A percentile compares a stretch with the other conserved stretches of the same genome.
Conservation (phyloP, 2,888 invertebrate species). For the Spilosoma lubricipeda region DNA sequence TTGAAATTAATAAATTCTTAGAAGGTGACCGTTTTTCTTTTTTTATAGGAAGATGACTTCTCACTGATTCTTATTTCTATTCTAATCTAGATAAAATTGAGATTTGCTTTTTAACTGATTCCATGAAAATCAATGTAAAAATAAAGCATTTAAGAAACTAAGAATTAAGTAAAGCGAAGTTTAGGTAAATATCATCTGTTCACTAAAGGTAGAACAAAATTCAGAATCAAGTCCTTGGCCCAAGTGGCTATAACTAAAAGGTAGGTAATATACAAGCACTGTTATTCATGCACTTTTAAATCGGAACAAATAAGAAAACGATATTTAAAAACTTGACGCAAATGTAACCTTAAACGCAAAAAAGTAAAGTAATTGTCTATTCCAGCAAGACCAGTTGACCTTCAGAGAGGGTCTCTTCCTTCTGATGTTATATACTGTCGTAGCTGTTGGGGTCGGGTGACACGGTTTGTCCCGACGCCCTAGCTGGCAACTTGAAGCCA, state of each 20-base stretch:
- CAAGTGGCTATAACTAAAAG: neutral
- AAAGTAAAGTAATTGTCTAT: constrained; percentile 54
- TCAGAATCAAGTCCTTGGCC: neutral
- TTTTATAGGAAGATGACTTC: too few species aligned
- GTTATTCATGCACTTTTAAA: neutral
- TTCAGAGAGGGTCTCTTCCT: constrained; percentile 64
- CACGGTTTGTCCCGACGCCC: constrained; percentile 66
- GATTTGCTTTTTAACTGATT: neutral
- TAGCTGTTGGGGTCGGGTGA: constrained; percentile 83
- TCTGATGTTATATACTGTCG: constrained; percentile 84
- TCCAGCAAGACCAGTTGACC: constrained; percentile 77
- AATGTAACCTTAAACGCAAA: constrained; percentile 21
- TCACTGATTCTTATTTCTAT: too few species aligned
- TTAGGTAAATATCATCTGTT: neutral
- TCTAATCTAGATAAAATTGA: neutral
- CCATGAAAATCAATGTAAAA: neutral
- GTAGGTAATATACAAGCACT: neutral
- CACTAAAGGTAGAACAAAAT: neutral
- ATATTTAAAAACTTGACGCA: constrained; percentile 9
- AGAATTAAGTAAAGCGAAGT: neutral
- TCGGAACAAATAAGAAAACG: constrained; percentile 7
- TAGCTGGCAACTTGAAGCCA: constrained; percentile 85
- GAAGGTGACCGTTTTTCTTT: too few species aligned
- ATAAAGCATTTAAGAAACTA: neutral
- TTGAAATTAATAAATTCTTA: too few species aligned